Evolutionary conservation across 2,888 invertebrate species (phyloP), one percentile per base, ranked within the genome.

Genomic region (Diaperis boleti): DNA sequence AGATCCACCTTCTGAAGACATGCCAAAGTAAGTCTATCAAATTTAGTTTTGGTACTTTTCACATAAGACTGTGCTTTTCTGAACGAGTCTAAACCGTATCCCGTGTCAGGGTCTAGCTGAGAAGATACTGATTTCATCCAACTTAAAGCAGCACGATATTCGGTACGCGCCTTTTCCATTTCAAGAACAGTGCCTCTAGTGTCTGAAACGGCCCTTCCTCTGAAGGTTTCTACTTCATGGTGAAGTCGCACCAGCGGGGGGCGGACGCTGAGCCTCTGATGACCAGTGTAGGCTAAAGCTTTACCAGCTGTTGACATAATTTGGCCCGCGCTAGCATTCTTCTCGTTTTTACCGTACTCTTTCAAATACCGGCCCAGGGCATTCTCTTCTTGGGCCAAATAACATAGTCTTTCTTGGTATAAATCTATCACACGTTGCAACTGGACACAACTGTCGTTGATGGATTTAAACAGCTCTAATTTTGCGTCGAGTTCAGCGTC

Each of bases 121-220:
- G 92, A 89, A 31, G 97, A 96, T 1, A 95, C 90, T 61, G 98
- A 95, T 83, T 99, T 99, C 98, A 99, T 98, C 98, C 99, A 99
- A 72, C 91, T 92, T n/a, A 95, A 82, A 0, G 94, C 92, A 0
- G 94, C 99, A 52, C 99, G 86, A 81, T 99, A 99, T 76, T 98
- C 97, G 3, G 95, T 96, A 63, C 99, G 87, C 2, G 94, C 89
- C 77, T 93, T 94, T 81, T 99, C 98, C 96, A 98, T 98, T 45
- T 91, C 90, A 49, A 92, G 88, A 2, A 99, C 92, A 1, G 98
- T 98, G 54, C 88, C 87, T 54, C 93, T 85, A 60, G 97, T 98
- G 81, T 99, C 99, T 52, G 91, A 90, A 3, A 99, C 93, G 0
- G 98, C 99, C 64, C 96, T 88, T 68, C 91, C 92, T 72, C 95